These are phyloP conservation scores for Lampris megalopsis DNA, from an alignment of 2,113 vertebrate species.

Conservation along the genomic window DNA sequence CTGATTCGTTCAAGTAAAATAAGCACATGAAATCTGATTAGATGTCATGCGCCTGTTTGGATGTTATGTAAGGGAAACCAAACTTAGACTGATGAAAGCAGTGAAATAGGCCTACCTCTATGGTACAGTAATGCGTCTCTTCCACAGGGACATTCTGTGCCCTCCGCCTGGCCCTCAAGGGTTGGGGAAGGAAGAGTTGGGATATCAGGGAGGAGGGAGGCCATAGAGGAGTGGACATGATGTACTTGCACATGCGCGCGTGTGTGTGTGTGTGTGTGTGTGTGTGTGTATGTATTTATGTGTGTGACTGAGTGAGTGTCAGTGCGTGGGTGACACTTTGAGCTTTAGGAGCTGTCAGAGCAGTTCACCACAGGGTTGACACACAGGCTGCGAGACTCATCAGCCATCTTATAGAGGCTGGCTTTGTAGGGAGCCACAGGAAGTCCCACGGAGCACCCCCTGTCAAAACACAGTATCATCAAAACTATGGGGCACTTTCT, in stretches of 20 bases:
- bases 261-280: constrained; percentile 13
- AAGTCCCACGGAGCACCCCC: constrained; percentile 42
- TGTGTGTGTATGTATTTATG: not conserved
- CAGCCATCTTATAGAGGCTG: not conserved
- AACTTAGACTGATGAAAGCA: not conserved
- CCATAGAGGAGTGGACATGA: constrained; percentile 8
- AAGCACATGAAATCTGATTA: too few species aligned
- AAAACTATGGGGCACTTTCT: constrained; percentile 12
- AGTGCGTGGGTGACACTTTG: constrained; percentile 20
- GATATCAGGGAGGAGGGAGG: constrained; percentile 1
- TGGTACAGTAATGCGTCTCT: not conserved
- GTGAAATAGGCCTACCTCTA: not conserved
- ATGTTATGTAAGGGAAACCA: not conserved
- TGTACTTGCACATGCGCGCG: constrained; percentile 1
- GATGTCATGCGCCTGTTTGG: not conserved
- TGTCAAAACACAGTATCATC: constrained; percentile 47
- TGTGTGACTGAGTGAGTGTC: constrained; percentile 21
- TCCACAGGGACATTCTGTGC: constrained; percentile 10
- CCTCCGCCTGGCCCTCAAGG: constrained; percentile 11
- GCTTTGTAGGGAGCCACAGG: constrained; percentile 39
- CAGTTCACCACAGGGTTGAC: constrained; percentile 21
- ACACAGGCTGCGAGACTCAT: constrained; percentile 25
- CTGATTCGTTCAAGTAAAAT: too few species aligned
- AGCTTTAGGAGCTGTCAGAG: constrained; percentile 44
- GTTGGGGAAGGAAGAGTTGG: constrained; percentile 11